These are phyloP conservation scores for Tenrec ecaudatus DNA, from an alignment of 2,113 vertebrate species.

Conservation along the genomic window DNA sequence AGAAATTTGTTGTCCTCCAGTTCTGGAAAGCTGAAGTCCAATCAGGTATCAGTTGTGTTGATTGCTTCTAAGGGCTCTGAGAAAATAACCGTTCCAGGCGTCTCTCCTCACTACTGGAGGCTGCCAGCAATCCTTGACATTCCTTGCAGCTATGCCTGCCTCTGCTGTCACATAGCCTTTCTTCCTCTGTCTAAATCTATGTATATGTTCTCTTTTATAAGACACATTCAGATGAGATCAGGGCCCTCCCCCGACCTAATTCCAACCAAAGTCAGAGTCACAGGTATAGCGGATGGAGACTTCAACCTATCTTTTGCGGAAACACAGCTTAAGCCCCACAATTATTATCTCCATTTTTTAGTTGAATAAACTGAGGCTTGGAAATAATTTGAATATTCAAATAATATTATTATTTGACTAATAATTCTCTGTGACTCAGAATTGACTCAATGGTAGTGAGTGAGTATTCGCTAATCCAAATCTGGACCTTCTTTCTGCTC, in stretches of 20 bases:
- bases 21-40: background rate
- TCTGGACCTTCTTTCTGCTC: background rate
- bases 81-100: background rate
- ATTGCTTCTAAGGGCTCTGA: background rate
- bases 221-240: background rate
- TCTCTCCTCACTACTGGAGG: background rate
- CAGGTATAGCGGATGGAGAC: background rate
- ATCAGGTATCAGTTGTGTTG: background rate
- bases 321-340: background rate
- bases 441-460: too few relatives aligned
- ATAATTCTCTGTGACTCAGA: too few relatives aligned
- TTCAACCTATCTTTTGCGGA: background rate
- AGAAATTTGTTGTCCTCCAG: background rate
- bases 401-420: too few relatives aligned
- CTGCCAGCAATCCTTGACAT: background rate
- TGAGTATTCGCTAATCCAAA: background rate
- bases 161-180: background rate
- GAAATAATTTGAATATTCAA: background rate
- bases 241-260: background rate
- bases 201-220: background rate
- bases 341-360: background rate
- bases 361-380: background rate
- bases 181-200: background rate
- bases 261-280: background rate
- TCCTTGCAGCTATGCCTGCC: background rate